Conservation (phyloP, 2,113 vertebrate species). For the Machaerirhynchus nigripectus region DNA sequence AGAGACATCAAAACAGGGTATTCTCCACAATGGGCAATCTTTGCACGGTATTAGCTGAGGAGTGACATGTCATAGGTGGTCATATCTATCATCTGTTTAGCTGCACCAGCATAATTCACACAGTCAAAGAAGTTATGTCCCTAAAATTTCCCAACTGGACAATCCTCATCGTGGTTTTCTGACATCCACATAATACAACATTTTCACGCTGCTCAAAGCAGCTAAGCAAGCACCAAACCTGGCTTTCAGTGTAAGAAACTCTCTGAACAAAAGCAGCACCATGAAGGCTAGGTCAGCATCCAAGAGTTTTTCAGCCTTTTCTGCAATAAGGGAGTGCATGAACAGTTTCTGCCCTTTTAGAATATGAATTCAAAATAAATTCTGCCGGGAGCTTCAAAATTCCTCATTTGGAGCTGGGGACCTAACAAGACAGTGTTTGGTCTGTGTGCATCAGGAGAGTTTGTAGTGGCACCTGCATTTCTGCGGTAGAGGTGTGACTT, state of each 20-base stretch:
- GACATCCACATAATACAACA: not conserved
- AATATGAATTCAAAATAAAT: not conserved
- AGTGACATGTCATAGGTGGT: not conserved
- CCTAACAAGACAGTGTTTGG: not conserved
- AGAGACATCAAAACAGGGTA: conserved; percentile 33
- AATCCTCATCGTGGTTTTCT: conserved; percentile 2
- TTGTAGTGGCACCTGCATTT: not conserved
- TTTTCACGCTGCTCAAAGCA: not conserved
- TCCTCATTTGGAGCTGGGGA: not conserved
- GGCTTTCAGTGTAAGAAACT: not conserved
- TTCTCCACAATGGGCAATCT: not conserved
- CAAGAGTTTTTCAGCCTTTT: not conserved
- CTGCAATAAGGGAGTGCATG: not conserved
- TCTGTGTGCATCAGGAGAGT: not conserved
- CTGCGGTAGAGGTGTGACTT: not conserved
- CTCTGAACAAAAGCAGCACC: not conserved
- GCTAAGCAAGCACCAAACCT: not conserved
- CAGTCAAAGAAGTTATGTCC: not conserved
- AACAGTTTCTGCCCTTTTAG: not conserved
- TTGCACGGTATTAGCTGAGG: not conserved
- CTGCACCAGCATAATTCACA: not conserved
- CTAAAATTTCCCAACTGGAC: conserved; percentile 6
- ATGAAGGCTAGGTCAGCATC: not conserved
- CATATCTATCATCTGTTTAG: conserved; percentile 2
- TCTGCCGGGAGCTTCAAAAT: not conserved